These are phyloP conservation scores for Neotoma lepida DNA, from an alignment of 2,113 vertebrate species.

Conservation along the genomic window DNA sequence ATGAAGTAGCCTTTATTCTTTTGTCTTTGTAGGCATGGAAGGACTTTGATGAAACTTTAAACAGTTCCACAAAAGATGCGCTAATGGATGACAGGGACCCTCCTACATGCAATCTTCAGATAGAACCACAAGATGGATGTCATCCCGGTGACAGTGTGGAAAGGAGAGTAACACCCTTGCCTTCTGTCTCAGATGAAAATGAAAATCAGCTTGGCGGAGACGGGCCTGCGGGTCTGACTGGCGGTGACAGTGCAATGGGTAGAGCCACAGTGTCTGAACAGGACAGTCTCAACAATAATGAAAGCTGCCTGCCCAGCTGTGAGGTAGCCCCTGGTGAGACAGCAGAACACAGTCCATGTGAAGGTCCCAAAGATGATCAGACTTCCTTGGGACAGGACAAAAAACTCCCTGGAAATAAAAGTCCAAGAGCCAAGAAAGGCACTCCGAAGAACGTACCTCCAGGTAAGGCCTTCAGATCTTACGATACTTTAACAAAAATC, in stretches of 20 bases:
- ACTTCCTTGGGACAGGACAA: constrained; percentile 67
- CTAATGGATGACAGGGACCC: constrained; percentile 88
- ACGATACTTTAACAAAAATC: constrained; percentile 37
- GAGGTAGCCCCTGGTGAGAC: constrained; percentile 73
- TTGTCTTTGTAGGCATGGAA: constrained; percentile 83
- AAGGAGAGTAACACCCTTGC: constrained; percentile 69
- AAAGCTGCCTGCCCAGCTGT: constrained; percentile 74
- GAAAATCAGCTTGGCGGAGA: constrained; percentile 84
- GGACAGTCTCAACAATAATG: constrained; percentile 90
- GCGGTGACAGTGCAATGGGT: constrained; percentile 77
- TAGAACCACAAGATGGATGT: constrained; percentile 81
- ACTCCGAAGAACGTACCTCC: constrained; percentile 75
- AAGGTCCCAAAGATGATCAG: constrained; percentile 75
- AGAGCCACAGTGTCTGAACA: constrained; percentile 79
- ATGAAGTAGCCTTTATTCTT: constrained; percentile 23
- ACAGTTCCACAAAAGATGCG: constrained; percentile 80
- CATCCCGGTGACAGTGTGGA: constrained; percentile 68
- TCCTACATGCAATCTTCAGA: constrained; percentile 78
- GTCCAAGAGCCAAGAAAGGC: constrained; percentile 79
- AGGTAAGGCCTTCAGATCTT: constrained; percentile 67
- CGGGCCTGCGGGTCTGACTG: constrained; percentile 71
- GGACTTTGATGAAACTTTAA: constrained; percentile 74
- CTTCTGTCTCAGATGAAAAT: constrained; percentile 87
- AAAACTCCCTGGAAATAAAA: constrained; percentile 78
- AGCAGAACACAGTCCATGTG: constrained; percentile 57